These are phyloP conservation scores for Manacus vitellinus DNA, from an alignment of 2,113 vertebrate species.

Conservation along the genomic window DNA sequence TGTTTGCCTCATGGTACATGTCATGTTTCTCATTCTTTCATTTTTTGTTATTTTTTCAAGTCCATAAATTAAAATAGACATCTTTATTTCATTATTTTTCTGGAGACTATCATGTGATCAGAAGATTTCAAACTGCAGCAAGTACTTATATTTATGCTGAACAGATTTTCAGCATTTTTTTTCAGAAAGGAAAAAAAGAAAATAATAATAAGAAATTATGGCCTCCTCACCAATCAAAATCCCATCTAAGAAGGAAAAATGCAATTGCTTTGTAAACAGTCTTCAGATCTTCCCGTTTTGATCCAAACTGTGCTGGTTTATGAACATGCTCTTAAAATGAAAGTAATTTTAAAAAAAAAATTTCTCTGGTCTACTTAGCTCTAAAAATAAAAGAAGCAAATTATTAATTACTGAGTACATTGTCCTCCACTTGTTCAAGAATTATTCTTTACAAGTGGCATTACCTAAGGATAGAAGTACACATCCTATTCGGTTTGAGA, in stretches of 20 bases:
- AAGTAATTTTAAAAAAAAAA: background rate
- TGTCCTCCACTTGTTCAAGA: background rate
- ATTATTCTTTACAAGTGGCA: background rate
- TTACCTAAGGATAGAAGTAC: background rate
- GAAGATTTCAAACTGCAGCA: background rate
- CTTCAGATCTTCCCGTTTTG: background rate
- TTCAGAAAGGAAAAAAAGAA: background rate
- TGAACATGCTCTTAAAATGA: background rate
- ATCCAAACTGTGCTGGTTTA: background rate
- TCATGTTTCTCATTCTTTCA: background rate
- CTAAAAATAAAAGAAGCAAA: background rate
- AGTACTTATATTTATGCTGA: background rate
- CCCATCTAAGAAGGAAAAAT: slow-evolving; percentile 15
- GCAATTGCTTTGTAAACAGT: background rate
- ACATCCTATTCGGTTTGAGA: background rate
- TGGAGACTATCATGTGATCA: background rate
- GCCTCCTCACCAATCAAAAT: background rate
- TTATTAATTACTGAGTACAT: background rate
- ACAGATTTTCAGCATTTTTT: background rate
- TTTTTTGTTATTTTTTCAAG: background rate
- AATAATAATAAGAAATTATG: background rate
- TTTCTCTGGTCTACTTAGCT: background rate
- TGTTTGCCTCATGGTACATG: background rate
- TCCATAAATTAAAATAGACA: background rate
- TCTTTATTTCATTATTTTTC: background rate